Conservation (phyloP, 2,113 vertebrate species). For the Camelus dromedarius region DNA sequence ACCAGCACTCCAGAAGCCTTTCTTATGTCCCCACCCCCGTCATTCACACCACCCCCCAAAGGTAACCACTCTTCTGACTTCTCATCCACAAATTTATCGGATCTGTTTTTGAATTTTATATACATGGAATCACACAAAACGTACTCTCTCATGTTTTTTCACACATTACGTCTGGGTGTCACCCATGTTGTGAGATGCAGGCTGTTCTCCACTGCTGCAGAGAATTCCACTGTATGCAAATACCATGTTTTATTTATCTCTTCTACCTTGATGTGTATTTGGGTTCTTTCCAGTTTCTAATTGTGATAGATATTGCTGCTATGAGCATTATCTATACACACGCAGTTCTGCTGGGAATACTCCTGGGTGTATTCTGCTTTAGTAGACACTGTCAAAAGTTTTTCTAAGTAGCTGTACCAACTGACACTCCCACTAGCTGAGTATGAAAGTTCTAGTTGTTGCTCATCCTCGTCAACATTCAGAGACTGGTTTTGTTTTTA, state of each 20-base stretch:
- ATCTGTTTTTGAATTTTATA: constrained; percentile 23
- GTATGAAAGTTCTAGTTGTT: constrained; percentile 3
- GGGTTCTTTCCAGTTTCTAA: constrained; percentile 3
- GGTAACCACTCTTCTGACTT: background rate
- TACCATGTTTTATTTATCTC: background rate
- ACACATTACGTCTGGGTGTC: background rate
- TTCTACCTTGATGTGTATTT: constrained; percentile 1
- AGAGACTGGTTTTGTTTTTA: background rate
- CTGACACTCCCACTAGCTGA: background rate
- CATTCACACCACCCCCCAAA: background rate
- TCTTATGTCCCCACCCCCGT: background rate
- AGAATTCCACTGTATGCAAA: constrained; percentile 22
- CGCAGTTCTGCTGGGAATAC: background rate
- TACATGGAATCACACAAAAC: background rate
- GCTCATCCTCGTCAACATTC: background rate
- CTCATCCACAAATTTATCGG: background rate
- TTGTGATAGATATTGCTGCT: background rate
- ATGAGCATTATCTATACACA: background rate
- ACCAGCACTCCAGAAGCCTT: background rate
- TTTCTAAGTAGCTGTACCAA: constrained; percentile 33
- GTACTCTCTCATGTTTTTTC: constrained; percentile 13
- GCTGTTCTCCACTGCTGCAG: background rate
- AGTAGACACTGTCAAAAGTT: background rate
- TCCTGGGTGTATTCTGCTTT: background rate
- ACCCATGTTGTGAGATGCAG: background rate